phyloP scores from a whole-genome alignment of 2,888 invertebrate genomes.

The Incurvaria masculella region DNA sequence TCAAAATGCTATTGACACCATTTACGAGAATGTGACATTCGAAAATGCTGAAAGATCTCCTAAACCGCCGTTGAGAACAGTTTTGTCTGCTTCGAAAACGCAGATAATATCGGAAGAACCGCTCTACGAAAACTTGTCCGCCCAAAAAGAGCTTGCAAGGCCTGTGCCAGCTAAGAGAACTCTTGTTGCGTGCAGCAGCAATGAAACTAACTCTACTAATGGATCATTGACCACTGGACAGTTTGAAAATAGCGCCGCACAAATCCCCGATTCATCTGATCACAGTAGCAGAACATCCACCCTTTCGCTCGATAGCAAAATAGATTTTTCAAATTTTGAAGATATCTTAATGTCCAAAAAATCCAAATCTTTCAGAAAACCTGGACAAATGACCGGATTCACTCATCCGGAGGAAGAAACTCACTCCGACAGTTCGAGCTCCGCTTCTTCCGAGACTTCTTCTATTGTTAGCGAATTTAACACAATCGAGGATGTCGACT shows the following conservation, averaged over 20 bases:
- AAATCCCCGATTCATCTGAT: background rate
- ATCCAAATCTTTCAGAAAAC: slow-evolving; percentile 44
- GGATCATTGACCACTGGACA: too few relatives aligned
- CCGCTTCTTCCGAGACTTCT: slow-evolving; percentile 25
- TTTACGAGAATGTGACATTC: slow-evolving; percentile 37
- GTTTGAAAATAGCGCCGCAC: too few relatives aligned
- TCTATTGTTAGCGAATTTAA: slow-evolving; percentile 41
- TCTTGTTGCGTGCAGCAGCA: background rate
- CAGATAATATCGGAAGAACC: background rate
- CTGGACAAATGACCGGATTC: slow-evolving; percentile 20
- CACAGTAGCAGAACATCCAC: slow-evolving; percentile 34
- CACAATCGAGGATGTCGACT: slow-evolving; percentile 48
- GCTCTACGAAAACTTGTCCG: too few relatives aligned
- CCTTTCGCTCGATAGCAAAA: slow-evolving; percentile 41
- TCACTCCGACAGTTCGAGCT: slow-evolving; percentile 30
- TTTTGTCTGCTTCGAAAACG: slow-evolving; percentile 17
- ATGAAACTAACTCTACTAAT: background rate
- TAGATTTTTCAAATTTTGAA: slow-evolving; percentile 46
- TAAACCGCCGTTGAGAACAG: slow-evolving; percentile 31
- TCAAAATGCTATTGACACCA: slow-evolving; percentile 21
- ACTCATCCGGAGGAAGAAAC: slow-evolving; percentile 19
- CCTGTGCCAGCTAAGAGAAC: background rate
- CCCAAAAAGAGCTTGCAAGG: too few relatives aligned
- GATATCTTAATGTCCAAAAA: slow-evolving; percentile 46
- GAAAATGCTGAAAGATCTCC: slow-evolving; percentile 23